These are phyloP conservation scores for Aphelenchoides bicaudatus DNA, from an alignment of 2,888 invertebrate species.

Conservation along the genomic window DNA sequence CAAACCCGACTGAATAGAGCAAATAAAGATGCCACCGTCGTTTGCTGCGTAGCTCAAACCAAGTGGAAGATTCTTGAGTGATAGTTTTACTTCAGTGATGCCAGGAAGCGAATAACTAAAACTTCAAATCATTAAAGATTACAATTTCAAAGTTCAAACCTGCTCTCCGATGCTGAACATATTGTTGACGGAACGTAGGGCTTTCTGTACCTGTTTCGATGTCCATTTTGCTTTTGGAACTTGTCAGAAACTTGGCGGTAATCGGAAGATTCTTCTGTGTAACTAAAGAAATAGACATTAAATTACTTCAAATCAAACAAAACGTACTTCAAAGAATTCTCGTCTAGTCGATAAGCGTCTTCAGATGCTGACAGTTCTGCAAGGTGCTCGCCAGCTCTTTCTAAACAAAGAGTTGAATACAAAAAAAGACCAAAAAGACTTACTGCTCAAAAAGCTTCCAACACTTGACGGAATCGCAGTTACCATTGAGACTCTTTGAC, in stretches of 20 bases:
- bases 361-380: constrained; percentile 41
- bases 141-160: constrained; percentile 18
- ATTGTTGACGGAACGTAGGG: constrained; percentile 56
- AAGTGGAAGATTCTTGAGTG: constrained; percentile 41
- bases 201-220: constrained; percentile 40
- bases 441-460: constrained; percentile 28
- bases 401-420: constrained; percentile 22
- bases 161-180: constrained; percentile 51
- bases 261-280: constrained; percentile 19
- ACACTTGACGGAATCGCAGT: constrained; percentile 23
- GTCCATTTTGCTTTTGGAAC: no score
- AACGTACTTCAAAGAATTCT: background rate
- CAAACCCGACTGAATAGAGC: constrained; percentile 37
- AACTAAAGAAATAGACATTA: background rate
- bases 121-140: constrained; percentile 9
- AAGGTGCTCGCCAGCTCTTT: constrained; percentile 53
- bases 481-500: constrained; percentile 34
- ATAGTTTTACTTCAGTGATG: constrained; percentile 48
- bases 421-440: constrained; percentile 15
- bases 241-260: constrained; percentile 8
- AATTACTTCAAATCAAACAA: no score
- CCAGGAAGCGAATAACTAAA: constrained; percentile 43
- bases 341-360: constrained; percentile 10
- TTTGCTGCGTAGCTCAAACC: constrained; percentile 49
- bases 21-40: constrained; percentile 51